phyloP scores from a whole-genome alignment of 2,888 invertebrate genomes.

The Siphlonurus alternatus region DNA sequence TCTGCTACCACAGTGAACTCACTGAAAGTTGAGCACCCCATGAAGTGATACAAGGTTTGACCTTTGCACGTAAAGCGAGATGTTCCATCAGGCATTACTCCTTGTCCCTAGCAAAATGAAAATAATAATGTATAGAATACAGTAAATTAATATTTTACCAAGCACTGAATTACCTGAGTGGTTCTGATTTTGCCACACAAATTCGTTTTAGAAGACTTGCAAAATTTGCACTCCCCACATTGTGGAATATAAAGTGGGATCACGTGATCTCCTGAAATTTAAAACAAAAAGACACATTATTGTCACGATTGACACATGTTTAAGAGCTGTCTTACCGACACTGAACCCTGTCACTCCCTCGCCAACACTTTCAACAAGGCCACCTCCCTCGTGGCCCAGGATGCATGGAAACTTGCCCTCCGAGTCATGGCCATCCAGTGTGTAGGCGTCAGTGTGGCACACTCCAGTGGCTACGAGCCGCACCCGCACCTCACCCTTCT shows the following conservation, averaged over 20 bases:
- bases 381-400: constrained; percentile 92
- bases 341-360: constrained; percentile 75
- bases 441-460: constrained; percentile 89
- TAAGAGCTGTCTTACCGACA: constrained; percentile 44
- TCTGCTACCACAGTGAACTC: constrained; percentile 90
- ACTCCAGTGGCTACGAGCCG: constrained; percentile 65
- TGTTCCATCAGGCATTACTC: constrained; percentile 85
- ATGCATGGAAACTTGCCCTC: constrained; percentile 86
- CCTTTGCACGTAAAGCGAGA: constrained; percentile 69
- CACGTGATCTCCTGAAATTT: constrained; percentile 71
- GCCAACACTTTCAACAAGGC: constrained; percentile 93
- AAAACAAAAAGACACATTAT: constrained; percentile 8
- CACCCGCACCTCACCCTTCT: constrained; percentile 77
- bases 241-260: constrained; percentile 93
- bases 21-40: constrained; percentile 93
- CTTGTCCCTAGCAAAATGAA: constrained; percentile 42
- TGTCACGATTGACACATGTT: constrained; percentile 4
- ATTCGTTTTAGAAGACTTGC: constrained; percentile 89
- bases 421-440: constrained; percentile 71
- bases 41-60: constrained; percentile 69
- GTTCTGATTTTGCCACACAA: constrained; percentile 82
- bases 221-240: constrained; percentile 93
- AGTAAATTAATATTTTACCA: background rate
- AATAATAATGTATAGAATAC: background rate
- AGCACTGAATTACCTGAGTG: constrained; percentile 35